Evolutionary conservation across 2,888 invertebrate species (phyloP).

Genomic region (Thymelicus acteon): DNA sequence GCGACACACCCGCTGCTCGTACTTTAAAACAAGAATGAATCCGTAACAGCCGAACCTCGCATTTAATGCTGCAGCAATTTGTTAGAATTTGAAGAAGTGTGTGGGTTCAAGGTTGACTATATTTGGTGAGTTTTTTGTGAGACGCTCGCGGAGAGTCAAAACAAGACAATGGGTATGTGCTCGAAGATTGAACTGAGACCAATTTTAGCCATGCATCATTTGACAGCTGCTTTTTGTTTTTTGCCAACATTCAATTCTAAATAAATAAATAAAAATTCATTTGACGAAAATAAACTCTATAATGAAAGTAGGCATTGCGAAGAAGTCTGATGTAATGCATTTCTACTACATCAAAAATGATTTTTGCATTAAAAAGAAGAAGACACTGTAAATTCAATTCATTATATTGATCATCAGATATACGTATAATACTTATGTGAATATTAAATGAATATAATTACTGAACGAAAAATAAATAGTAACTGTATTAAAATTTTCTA

Average conservation of each 20-base stretch:
- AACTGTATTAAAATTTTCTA: too few relatives aligned
- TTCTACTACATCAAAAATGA: too few relatives aligned
- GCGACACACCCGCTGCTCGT: slow-evolving; percentile 74
- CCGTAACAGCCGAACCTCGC: slow-evolving; percentile 61
- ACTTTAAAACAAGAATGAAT: slow-evolving; percentile 68
- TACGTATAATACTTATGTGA: too few relatives aligned
- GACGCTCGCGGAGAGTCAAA: slow-evolving; percentile 45
- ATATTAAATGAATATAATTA: too few relatives aligned
- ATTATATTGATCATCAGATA: too few relatives aligned
- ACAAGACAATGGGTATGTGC: slow-evolving; percentile 44
- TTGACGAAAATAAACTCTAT: too few relatives aligned
- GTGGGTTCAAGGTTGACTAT: slow-evolving; percentile 75
- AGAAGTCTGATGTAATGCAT: too few relatives aligned
- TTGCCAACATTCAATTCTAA: neutral
- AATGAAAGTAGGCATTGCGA: too few relatives aligned
- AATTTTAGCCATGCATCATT: slow-evolving; percentile 52
- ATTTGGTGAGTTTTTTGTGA: slow-evolving; percentile 56
- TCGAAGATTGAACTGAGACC: slow-evolving; percentile 38
- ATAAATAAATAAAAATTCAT: neutral
- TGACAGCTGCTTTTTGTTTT: slow-evolving; percentile 36
- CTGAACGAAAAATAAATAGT: too few relatives aligned
- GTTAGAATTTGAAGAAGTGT: slow-evolving; percentile 49
- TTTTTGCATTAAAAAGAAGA: too few relatives aligned
- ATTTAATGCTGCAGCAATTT: slow-evolving; percentile 50
- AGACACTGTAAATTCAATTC: too few relatives aligned